phyloP scores from a whole-genome alignment of 2,888 invertebrate species.

The Hypercompe scribonia region DNA sequence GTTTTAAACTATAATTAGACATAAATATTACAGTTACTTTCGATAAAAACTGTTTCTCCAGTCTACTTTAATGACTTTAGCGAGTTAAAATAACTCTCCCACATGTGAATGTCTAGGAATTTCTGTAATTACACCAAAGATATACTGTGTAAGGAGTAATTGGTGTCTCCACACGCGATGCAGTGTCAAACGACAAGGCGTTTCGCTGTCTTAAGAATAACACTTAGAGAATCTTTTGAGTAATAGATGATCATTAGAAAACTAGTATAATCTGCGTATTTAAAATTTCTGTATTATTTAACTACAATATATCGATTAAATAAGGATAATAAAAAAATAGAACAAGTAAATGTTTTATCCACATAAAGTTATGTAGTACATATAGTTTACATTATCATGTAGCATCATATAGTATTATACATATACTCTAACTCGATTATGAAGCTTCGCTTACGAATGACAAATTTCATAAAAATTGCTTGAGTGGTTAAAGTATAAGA shows the following conservation, averaged over 20 bases:
- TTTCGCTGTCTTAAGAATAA: conserved; percentile 35
- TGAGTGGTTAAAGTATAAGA: no score
- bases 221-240: conserved; percentile 34
- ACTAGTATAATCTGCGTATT: background rate
- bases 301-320: background rate
- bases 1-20: background rate
- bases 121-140: conserved; percentile 68
- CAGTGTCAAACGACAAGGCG: conserved; percentile 45
- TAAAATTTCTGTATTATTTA: background rate
- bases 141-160: conserved; percentile 57
- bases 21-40: background rate
- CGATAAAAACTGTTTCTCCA: conserved; percentile 11
- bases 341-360: no score
- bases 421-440: no score
- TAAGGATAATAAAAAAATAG: no score
- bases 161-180: conserved; percentile 54
- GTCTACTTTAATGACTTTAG: conserved; percentile 60
- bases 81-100: conserved; percentile 73
- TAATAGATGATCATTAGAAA: background rate
- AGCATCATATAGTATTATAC: no score
- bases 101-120: conserved; percentile 71
- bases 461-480: no score
- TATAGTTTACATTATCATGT: no score
- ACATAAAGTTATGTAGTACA: no score
- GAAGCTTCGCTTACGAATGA: no score